Conservation (phyloP, 2,888 invertebrate genomes). For the Formica aserva region DNA sequence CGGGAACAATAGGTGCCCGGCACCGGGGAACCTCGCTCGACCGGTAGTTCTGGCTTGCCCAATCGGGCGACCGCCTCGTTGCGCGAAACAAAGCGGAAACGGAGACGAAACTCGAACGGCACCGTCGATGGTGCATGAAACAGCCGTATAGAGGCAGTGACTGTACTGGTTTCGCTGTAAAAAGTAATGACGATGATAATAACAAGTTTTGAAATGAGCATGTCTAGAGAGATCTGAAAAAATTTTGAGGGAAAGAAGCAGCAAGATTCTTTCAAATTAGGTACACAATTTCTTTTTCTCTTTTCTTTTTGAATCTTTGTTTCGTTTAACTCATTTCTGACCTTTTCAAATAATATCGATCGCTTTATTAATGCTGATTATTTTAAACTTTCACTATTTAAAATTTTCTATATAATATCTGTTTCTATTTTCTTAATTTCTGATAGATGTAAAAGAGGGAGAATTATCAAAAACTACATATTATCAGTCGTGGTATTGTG, state of each 20-base stretch:
- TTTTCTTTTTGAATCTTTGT: no score
- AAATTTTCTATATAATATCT: no score
- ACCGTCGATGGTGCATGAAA: slow-evolving; percentile 91
- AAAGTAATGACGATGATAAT: not conserved
- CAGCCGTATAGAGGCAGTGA: slow-evolving; percentile 93
- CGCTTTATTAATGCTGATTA: no score
- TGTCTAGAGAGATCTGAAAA: not conserved
- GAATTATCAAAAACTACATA: not conserved
- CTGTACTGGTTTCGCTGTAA: slow-evolving; percentile 93
- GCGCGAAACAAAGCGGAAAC: slow-evolving; percentile 93
- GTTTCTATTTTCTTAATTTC: no score
- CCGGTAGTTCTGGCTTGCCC: slow-evolving; percentile 91
- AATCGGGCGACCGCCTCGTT: slow-evolving; percentile 93
- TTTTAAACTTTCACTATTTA: no score
- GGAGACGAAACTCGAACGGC: slow-evolving; percentile 92
- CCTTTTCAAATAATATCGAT: no score
- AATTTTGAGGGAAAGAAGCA: no score
- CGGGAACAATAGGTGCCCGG: slow-evolving; percentile 94
- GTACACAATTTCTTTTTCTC: no score
- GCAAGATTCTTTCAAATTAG: no score
- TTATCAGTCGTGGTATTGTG: not conserved
- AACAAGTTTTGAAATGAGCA: not conserved
- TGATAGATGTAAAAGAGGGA: not conserved
- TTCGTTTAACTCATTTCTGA: no score
- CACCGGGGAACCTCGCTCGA: slow-evolving; percentile 94